These are phyloP conservation scores for Drosophila ezoana DNA, from an alignment of 2,888 invertebrate genomes.

Conservation along the genomic window DNA sequence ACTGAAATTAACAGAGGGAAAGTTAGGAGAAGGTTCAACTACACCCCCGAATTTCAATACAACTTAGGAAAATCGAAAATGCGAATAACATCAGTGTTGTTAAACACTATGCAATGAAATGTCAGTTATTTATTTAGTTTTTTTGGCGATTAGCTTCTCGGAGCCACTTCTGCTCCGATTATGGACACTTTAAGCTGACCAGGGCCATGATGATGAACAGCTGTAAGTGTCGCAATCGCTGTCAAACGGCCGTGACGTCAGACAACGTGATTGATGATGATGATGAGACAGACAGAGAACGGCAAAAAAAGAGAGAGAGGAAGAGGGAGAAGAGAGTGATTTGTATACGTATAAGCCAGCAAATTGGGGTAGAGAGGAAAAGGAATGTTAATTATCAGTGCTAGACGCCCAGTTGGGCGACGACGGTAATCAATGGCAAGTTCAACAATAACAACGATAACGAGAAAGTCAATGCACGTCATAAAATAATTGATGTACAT, in stretches of 20 bases:
- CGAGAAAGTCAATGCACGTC: conserved; percentile 43
- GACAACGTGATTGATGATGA: conserved; percentile 69
- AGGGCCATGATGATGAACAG: conserved; percentile 54
- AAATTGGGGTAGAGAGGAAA: not conserved
- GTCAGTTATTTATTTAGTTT: conserved; percentile 5
- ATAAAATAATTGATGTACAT: conserved; percentile 57
- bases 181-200: conserved; percentile 54
- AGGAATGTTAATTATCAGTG: conserved; percentile 53
- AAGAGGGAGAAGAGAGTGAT: not conserved
- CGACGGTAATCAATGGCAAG: conserved; percentile 34
- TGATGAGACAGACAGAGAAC: conserved; percentile 8
- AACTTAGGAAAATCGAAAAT: conserved; percentile 15
- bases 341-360: not conserved
- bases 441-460: conserved; percentile 20
- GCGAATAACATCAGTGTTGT: conserved; percentile 24
- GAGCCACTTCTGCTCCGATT: conserved; percentile 27
- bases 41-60: no score
- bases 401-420: conserved; percentile 43
- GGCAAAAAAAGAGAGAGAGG: not conserved
- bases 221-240: conserved; percentile 77
- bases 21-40: no score
- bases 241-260: conserved; percentile 66
- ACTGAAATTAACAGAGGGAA: no score
- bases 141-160: conserved; percentile 40
- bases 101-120: conserved; percentile 14